Evolutionary conservation across 2,888 invertebrate species (phyloP).

Genomic region (Antitype chi): DNA sequence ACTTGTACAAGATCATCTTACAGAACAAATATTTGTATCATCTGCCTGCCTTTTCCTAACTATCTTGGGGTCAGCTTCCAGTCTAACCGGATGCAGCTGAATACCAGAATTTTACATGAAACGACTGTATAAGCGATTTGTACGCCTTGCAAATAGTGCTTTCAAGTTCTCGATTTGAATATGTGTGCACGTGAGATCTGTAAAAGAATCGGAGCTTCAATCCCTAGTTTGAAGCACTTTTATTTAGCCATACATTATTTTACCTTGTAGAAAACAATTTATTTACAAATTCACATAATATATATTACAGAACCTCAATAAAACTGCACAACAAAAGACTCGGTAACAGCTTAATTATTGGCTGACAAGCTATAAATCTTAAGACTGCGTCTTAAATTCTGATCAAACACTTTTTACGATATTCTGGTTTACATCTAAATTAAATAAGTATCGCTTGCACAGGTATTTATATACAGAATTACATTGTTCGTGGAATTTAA

Average conservation of each 20-base stretch:
- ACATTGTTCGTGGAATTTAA: conserved; percentile 23
- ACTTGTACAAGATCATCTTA: not conserved
- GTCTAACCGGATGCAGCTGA: too few species aligned
- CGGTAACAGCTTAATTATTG: conserved; percentile 40
- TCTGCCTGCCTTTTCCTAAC: too few species aligned
- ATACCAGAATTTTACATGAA: too few species aligned
- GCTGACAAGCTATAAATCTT: conserved; percentile 48
- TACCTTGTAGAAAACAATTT: not conserved
- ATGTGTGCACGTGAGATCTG: not conserved
- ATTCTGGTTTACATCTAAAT: conserved; percentile 57
- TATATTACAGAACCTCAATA: conserved; percentile 10
- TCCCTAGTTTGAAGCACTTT: not conserved
- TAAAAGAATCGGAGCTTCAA: not conserved
- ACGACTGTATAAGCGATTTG: too few species aligned
- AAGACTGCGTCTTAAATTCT: conserved; percentile 18
- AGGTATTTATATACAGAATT: conserved; percentile 24
- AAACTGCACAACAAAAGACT: conserved; percentile 46
- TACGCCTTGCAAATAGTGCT: too few species aligned
- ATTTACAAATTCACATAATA: not conserved
- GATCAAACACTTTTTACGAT: conserved; percentile 57
- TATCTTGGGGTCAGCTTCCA: too few species aligned
- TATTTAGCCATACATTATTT: not conserved
- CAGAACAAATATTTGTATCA: not conserved
- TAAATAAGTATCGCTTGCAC: conserved; percentile 35
- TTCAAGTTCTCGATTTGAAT: not conserved